Conservation (phyloP, 2,797 vertebrate species). For the Acrocephalus scirpaceus region DNA sequence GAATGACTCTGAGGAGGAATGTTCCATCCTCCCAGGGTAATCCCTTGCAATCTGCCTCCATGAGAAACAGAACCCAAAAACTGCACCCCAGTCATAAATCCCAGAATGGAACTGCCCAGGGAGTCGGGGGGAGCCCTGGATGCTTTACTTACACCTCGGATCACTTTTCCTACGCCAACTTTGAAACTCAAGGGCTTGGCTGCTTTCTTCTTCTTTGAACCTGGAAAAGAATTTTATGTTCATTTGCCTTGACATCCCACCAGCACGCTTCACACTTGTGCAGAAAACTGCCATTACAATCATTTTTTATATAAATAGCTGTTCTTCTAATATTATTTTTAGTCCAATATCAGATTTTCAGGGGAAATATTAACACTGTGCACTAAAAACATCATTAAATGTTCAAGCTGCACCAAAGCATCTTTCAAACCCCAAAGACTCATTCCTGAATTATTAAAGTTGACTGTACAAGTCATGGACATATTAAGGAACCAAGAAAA, state of each 20-base stretch:
- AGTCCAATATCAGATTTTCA: background rate
- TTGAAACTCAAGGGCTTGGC: conserved; percentile 94
- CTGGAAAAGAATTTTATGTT: conserved; percentile 73
- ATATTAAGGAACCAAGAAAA: background rate
- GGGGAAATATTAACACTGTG: background rate
- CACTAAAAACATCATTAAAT: background rate
- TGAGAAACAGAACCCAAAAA: fast-evolving
- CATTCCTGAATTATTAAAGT: background rate
- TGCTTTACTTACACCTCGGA: conserved; percentile 88
- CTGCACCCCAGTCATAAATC: fast-evolving
- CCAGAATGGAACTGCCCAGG: fast-evolving
- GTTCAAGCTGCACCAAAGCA: background rate
- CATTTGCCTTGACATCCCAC: background rate
- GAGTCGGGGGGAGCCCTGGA: background rate
- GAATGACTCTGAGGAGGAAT: fast-evolving
- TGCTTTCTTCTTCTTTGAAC: conserved; percentile 93
- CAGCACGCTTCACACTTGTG: background rate
- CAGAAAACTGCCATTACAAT: fast-evolving
- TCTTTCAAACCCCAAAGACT: background rate
- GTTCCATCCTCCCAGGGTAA: fast-evolving
- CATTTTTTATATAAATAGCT: background rate
- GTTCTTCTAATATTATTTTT: background rate
- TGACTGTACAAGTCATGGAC: background rate
- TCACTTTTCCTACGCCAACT: conserved; percentile 91
- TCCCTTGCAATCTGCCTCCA: background rate